Conservation (phyloP, 2,797 vertebrate genomes). For the Orestias chungarensis region DNA sequence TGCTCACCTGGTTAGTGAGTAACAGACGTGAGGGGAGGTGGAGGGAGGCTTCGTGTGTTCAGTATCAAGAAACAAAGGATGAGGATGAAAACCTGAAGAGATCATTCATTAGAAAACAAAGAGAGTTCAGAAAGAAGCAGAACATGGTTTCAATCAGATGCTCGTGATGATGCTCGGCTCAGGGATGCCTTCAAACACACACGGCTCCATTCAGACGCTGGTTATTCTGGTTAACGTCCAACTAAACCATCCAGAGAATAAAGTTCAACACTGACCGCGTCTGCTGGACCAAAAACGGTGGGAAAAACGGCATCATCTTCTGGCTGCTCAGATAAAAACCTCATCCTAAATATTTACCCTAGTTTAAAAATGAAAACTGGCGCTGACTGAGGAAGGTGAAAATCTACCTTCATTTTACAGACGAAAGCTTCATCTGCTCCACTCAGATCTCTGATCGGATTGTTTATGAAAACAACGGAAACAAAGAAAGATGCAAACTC, state of each 20-base stretch:
- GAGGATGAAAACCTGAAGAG: background rate
- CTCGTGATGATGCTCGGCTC: constrained; percentile 65
- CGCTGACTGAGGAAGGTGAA: no score
- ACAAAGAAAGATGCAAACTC: no score
- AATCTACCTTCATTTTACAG: no score
- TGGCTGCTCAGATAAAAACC: background rate
- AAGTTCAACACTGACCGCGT: constrained; percentile 56
- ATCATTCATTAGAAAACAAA: background rate
- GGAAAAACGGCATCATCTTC: background rate
- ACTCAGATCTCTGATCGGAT: no score
- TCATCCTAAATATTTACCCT: background rate
- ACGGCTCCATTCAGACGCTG: constrained; percentile 74
- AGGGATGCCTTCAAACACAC: constrained; percentile 74
- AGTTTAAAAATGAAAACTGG: background rate
- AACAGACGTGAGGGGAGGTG: constrained; percentile 52
- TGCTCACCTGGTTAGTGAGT: constrained; percentile 81
- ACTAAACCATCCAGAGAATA: constrained; percentile 61
- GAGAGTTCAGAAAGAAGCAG: constrained; percentile 21
- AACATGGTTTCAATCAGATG: constrained; percentile 78
- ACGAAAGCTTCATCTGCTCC: no score
- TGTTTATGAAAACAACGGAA: no score
- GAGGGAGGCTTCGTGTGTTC: no score
- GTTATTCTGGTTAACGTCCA: constrained; percentile 70
- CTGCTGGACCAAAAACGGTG: constrained; percentile 35
- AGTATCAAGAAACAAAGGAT: no score